Percentiles rank a stretch among this genome's conserved stretches.
Conservation (phyloP, 2,797 vertebrate species). For the Euthynnus affinis region DNA sequence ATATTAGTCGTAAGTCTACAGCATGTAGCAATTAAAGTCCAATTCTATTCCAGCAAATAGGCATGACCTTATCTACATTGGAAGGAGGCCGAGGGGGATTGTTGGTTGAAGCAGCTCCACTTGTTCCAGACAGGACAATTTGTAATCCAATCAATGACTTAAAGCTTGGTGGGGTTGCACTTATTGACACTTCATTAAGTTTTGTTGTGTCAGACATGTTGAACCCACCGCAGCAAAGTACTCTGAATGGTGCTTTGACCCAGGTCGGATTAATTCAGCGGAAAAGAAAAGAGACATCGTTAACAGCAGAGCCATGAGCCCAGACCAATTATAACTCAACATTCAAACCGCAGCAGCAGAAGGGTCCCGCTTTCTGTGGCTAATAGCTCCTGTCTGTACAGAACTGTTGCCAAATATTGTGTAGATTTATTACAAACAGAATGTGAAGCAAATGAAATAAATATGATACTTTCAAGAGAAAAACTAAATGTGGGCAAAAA, state of each 20-base stretch:
- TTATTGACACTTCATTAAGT: conserved; percentile 61
- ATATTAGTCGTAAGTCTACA: conserved; percentile 57
- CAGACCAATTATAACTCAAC: conserved; percentile 31
- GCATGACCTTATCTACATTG: conserved; percentile 60
- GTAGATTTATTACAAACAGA: conserved; percentile 65
- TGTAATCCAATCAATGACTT: conserved; percentile 68
- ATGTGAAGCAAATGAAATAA: conserved; percentile 72
- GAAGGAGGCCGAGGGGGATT: conserved; percentile 45
- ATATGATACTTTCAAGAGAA: conserved; percentile 62
- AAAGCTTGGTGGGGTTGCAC: conserved; percentile 54
- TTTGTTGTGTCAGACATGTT: conserved; percentile 51
- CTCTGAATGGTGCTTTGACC: conserved; percentile 50
- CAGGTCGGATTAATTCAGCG: conserved; percentile 43
- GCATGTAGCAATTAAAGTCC: conserved; percentile 65
- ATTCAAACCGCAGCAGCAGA: conserved; percentile 57
- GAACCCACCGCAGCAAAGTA: conserved; percentile 50
- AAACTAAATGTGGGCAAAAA: conserved; percentile 24
- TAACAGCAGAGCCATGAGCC: conserved; percentile 41
- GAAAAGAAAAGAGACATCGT: conserved; percentile 47
- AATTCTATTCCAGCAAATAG: conserved; percentile 68
- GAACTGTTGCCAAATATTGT: conserved; percentile 53
- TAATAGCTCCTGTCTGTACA: conserved; percentile 43
- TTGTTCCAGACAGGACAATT: conserved; percentile 61
- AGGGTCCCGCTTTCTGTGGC: conserved; percentile 37
- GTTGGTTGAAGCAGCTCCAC: conserved; percentile 55